These are phyloP conservation scores for Lophura swinhoii DNA, from an alignment of 2,797 vertebrate species.

Conservation along the genomic window DNA sequence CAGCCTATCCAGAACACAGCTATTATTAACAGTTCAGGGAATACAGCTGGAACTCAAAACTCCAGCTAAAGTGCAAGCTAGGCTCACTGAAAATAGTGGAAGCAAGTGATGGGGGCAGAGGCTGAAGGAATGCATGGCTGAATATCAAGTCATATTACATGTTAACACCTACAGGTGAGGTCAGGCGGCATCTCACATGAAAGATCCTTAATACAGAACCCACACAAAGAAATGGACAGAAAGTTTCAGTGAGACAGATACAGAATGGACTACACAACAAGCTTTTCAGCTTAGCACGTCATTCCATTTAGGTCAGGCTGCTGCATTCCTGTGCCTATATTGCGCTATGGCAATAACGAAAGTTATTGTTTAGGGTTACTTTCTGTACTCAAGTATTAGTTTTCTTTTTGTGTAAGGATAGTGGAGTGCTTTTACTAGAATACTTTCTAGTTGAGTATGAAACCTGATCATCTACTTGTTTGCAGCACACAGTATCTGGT, in stretches of 20 bases:
- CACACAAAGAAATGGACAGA: background rate
- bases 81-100: background rate
- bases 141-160: background rate
- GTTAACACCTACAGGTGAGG: background rate
- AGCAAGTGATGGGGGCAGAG: background rate
- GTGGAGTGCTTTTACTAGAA: background rate
- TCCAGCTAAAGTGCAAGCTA: background rate
- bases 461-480: background rate
- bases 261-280: background rate
- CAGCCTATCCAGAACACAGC: background rate
- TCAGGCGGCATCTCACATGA: background rate
- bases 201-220: background rate
- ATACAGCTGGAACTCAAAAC: background rate
- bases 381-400: background rate
- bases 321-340: background rate
- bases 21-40: background rate
- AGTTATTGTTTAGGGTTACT: background rate
- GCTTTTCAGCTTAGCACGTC: background rate
- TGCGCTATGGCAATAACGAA: background rate
- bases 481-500: background rate
- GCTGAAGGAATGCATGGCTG: background rate
- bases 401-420: background rate
- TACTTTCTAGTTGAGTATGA: background rate
- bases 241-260: background rate
- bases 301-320: background rate